Percentiles rank a stretch among this genome's conserved stretches.
phyloP scores from a whole-genome alignment of 92 coral and sea anemone species.

The Palythoa grandis region DNA sequence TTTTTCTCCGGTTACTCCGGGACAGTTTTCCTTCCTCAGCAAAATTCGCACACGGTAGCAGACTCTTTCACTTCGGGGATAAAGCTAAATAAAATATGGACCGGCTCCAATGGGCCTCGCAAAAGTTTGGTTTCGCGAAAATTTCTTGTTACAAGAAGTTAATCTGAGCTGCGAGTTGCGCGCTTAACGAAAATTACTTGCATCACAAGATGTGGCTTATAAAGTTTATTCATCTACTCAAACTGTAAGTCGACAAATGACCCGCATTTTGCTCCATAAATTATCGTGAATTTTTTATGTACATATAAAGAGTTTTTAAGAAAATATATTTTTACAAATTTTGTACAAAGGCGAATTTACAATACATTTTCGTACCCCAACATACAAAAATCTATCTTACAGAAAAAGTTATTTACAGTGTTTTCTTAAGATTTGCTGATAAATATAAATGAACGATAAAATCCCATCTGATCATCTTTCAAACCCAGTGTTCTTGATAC shows the following conservation, averaged over 20 bases:
- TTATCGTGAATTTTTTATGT: constrained; percentile 36
- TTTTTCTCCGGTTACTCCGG: too few relatives aligned
- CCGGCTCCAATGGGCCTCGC: too few relatives aligned
- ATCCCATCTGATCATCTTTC: not conserved
- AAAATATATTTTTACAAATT: constrained; percentile 42
- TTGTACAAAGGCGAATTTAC: constrained; percentile 38
- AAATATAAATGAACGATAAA: constrained; percentile 10
- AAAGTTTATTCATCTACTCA: constrained; percentile 39
- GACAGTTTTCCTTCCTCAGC: too few relatives aligned
- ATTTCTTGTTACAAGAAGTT: too few relatives aligned
- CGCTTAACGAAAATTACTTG: too few relatives aligned
- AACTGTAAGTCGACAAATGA: constrained; percentile 39
- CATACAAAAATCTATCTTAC: constrained; percentile 34
- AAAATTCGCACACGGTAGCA: too few relatives aligned
- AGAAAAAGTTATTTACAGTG: constrained; percentile 23
- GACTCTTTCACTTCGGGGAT: too few relatives aligned
- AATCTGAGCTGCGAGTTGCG: too few relatives aligned
- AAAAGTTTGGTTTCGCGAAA: too few relatives aligned
- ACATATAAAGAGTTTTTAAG: constrained; percentile 26
- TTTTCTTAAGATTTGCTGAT: constrained; percentile 2
- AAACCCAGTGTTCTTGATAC: not conserved
- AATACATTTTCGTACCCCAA: constrained; percentile 4
- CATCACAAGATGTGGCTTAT: not conserved
- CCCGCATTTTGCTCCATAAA: constrained; percentile 42
- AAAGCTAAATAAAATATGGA: too few relatives aligned